Conservation (phyloP, 2,113 vertebrate species). For the Petrocephalus zakoni region DNA sequence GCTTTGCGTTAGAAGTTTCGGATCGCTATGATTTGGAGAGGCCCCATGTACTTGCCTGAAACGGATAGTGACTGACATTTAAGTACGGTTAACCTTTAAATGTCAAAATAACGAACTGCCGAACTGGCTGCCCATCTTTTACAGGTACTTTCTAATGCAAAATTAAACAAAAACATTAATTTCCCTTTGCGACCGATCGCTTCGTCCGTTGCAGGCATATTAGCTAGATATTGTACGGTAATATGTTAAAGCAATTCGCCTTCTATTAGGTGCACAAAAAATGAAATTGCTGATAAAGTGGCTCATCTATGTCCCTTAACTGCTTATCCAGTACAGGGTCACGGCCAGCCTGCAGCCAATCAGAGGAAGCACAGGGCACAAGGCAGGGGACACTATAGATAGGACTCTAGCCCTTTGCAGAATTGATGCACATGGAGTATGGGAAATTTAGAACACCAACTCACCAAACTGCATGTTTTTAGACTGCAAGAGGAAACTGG, state of each 20-base stretch:
- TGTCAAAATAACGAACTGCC: constrained; percentile 56
- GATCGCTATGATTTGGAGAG: constrained; percentile 50
- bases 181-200: constrained; percentile 21
- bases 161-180: constrained; percentile 42
- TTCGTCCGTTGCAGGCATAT: neutral
- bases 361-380: neutral
- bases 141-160: constrained; percentile 42
- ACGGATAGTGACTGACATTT: constrained; percentile 62
- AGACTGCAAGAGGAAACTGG: neutral
- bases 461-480: neutral
- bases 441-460: neutral
- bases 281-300: neutral
- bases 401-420: neutral
- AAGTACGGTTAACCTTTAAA: constrained; percentile 58
- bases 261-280: neutral
- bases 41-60: constrained; percentile 47
- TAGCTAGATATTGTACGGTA: neutral
- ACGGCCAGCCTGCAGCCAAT: neutral
- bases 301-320: too few relatives aligned
- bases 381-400: neutral
- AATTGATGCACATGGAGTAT: neutral
- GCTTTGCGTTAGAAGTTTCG: constrained; percentile 32
- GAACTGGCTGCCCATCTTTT: constrained; percentile 38
- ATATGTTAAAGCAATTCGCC: neutral
- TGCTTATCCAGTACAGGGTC: too few relatives aligned